Conservation (phyloP, 1,140 invertebrate genomes). For the Nephila pilipes region DNA sequence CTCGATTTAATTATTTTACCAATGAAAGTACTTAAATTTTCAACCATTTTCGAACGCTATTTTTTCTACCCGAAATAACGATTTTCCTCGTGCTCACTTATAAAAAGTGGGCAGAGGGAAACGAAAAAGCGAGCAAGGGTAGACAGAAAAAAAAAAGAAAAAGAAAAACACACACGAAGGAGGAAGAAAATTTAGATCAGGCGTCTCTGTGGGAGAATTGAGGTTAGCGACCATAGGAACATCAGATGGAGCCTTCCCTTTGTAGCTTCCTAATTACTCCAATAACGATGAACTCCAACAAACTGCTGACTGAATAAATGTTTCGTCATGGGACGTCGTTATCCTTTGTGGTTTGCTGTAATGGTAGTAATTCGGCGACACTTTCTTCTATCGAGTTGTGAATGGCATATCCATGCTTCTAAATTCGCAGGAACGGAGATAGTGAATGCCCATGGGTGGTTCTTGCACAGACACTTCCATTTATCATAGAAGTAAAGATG, state of each 20-base stretch:
- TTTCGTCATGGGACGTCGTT: neutral
- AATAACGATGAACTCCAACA: slow-evolving; percentile 3
- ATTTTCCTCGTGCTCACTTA: neutral
- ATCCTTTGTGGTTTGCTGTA: neutral
- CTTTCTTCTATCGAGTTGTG: neutral
- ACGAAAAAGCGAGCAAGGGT: neutral
- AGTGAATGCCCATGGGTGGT: no score
- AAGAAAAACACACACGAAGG: neutral
- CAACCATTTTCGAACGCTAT: neutral
- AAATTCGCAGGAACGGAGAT: neutral
- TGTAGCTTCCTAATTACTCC: slow-evolving; percentile 36
- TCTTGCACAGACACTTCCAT: no score
- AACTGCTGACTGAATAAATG: slow-evolving; percentile 1
- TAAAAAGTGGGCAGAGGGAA: neutral
- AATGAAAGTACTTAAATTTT: neutral
- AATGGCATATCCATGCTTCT: neutral
- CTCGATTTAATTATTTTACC: neutral
- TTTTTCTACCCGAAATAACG: neutral
- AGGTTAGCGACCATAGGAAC: slow-evolving; percentile 22
- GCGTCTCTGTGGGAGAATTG: neutral
- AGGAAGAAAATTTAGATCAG: slow-evolving; percentile 10
- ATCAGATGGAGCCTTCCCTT: neutral
- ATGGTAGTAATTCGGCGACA: neutral
- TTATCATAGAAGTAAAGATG: no score
- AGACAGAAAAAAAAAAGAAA: slow-evolving; percentile 12